These are phyloP conservation scores for Orestias chungarensis DNA, from an alignment of 2,797 vertebrate species.

Conservation along the genomic window DNA sequence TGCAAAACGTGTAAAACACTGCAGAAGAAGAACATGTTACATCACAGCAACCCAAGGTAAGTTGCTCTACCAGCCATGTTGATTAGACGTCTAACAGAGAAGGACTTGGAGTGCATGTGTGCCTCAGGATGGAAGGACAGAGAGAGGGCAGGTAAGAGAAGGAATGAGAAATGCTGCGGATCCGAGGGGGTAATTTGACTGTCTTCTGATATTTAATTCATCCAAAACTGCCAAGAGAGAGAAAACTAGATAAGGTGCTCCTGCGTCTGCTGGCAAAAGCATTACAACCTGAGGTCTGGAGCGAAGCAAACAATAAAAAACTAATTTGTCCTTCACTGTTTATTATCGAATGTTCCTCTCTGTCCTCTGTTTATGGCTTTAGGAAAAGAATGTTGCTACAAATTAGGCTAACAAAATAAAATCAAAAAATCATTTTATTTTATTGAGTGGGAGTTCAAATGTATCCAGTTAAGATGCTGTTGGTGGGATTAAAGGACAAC, in stretches of 20 bases:
- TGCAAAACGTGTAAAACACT: slow-evolving; percentile 26
- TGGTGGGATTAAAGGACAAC: not conserved
- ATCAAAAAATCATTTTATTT: not conserved
- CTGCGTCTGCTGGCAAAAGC: slow-evolving; percentile 54
- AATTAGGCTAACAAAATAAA: slow-evolving; percentile 25
- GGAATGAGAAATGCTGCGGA: slow-evolving; percentile 48
- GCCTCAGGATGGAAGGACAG: slow-evolving; percentile 35
- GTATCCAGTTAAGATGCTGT: slow-evolving; percentile 1
- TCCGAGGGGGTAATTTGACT: slow-evolving; percentile 50
- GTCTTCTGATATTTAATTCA: slow-evolving; percentile 64
- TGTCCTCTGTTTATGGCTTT: slow-evolving; percentile 7
- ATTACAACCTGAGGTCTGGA: slow-evolving; percentile 47
- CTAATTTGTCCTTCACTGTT: slow-evolving; percentile 41
- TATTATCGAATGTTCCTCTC: slow-evolving; percentile 34
- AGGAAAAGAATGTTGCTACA: slow-evolving; percentile 8
- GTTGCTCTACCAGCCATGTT: slow-evolving; percentile 35
- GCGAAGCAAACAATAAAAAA: slow-evolving; percentile 46
- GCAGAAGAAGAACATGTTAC: slow-evolving; percentile 29
- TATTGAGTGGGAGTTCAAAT: not conserved
- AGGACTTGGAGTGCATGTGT: slow-evolving; percentile 17
- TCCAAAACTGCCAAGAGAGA: slow-evolving; percentile 59
- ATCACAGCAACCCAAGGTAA: slow-evolving; percentile 34
- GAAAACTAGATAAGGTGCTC: slow-evolving; percentile 48
- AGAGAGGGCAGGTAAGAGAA: slow-evolving; percentile 23
- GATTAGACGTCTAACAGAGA: slow-evolving; percentile 45